Conservation (phyloP, 2,888 invertebrate genomes). For the Acanthacorydalis orientalis region DNA sequence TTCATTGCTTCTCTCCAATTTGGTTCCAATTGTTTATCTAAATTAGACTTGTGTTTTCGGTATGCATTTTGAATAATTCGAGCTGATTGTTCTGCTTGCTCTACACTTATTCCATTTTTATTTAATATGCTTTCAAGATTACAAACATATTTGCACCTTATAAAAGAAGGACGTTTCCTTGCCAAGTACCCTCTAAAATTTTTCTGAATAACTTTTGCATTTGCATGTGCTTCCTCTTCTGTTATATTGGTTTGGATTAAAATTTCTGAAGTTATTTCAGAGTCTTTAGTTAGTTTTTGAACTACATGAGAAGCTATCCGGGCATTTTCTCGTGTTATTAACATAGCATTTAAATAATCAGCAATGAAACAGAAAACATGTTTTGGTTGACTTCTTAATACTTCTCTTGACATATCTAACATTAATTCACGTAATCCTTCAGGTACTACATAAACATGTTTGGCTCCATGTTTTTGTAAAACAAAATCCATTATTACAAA, state of each 20-base stretch:
- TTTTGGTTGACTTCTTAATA: constrained; percentile 46
- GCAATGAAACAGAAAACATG: constrained; percentile 48
- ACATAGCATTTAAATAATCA: constrained; percentile 46
- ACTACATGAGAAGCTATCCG: constrained; percentile 23
- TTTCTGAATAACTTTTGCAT: constrained; percentile 19
- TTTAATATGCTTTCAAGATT: neutral
- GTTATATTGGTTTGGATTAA: constrained; percentile 19
- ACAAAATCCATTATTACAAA: constrained; percentile 17
- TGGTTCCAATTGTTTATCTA: constrained; percentile 17
- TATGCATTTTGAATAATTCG: constrained; percentile 22
- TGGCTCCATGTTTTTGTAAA: constrained; percentile 27
- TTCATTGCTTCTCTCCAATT: neutral
- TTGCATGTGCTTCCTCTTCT: constrained; percentile 18
- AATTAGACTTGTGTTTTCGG: constrained; percentile 11
- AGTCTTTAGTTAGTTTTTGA: constrained; percentile 20
- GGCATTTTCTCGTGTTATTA: constrained; percentile 44
- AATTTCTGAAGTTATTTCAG: constrained; percentile 19
- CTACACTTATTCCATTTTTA: neutral
- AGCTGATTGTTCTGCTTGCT: neutral
- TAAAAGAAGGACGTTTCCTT: constrained; percentile 4
- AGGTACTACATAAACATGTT: constrained; percentile 35
- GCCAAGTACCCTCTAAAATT: constrained; percentile 15
- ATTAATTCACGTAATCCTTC: constrained; percentile 52
- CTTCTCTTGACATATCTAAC: constrained; percentile 56
- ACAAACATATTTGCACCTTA: neutral